These are phyloP conservation scores for Oxytorus armatus DNA, from an alignment of 2,888 invertebrate species.

Conservation along the genomic window DNA sequence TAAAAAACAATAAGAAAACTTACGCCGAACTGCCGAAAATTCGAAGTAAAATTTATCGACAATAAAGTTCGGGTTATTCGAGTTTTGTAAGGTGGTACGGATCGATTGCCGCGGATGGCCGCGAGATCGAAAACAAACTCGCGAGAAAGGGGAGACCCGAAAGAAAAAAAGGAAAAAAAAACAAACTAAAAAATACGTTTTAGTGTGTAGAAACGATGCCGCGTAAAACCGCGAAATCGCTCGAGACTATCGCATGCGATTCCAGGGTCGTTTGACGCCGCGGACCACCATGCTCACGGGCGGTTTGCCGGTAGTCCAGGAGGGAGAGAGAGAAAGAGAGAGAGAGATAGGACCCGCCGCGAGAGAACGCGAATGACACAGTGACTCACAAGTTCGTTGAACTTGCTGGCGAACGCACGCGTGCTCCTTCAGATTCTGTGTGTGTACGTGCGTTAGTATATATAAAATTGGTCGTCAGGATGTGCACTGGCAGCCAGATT, in stretches of 20 bases:
- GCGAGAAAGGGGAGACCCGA: not conserved
- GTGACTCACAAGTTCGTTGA: slow-evolving; percentile 72
- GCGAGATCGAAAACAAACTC: slow-evolving; percentile 54
- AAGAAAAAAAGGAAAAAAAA: slow-evolving; percentile 28
- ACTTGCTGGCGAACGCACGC: slow-evolving; percentile 68
- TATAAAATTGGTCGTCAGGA: slow-evolving; percentile 26
- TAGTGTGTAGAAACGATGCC: slow-evolving; percentile 47
- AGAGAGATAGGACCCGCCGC: slow-evolving; percentile 35
- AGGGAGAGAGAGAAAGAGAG: slow-evolving; percentile 1
- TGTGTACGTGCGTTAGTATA: slow-evolving; percentile 1
- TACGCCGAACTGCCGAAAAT: slow-evolving; percentile 22
- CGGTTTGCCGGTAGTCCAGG: slow-evolving; percentile 8
- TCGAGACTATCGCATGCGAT: slow-evolving; percentile 62
- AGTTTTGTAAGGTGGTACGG: slow-evolving; percentile 37
- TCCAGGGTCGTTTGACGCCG: slow-evolving; percentile 65
- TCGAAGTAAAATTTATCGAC: slow-evolving; percentile 21
- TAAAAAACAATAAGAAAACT: not conserved
- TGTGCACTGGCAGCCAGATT: slow-evolving; percentile 62
- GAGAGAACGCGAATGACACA: slow-evolving; percentile 66
- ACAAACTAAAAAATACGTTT: not conserved
- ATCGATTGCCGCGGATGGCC: slow-evolving; percentile 47
- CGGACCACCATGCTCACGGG: slow-evolving; percentile 63
- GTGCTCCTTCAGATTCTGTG: slow-evolving; percentile 57
- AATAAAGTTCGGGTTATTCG: slow-evolving; percentile 5
- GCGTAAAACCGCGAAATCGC: slow-evolving; percentile 60